Evolutionary conservation across 2,888 invertebrate genomes (phyloP), one percentile per base, ranked within the genome.

Genomic region (Zaprionus obscuricornis): DNA sequence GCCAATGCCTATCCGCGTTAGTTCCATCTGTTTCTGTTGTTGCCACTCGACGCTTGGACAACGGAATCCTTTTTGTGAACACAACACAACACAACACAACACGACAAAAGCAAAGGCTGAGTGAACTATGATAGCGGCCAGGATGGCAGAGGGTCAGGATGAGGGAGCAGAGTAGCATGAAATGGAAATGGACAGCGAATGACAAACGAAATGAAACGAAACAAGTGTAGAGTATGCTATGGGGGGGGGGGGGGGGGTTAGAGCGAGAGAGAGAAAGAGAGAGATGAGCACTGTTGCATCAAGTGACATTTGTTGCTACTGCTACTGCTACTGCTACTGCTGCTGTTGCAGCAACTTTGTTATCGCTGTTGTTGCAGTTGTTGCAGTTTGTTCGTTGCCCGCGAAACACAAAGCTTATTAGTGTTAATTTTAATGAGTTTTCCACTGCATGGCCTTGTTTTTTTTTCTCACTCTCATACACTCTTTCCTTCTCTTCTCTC

Each of bases 361-460:
- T 73, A 58, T 66, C 63, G 62, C 47, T 74, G 64, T 63, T 67
- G 63, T 67, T 73, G 67, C 54, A 58, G 31, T 73, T 66, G 62
- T 73, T 63, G 57, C 43, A 45, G 11, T 45, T 39, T 31, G 20
- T 45, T 46, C 22, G 46, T 26, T 17, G 71, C 57, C 59, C 64
- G 67, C 63, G 60, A 18, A 55, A 72, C 66, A 40, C 22, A 71
- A 75, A 75, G 73, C 75, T 75, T 73, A 73, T 73, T 75, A 73
- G 73, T 73, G 73, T 73, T 75, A 73, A 73, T 73, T 73, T 73
- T 75, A 73, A 75, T 73, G 73, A 73, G 75, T 73, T 73, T 75
- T 73, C 14, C 40, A 66, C 71, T 71, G 73, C 73, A 54, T 75
- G 75, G 50, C 66, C 72, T 57, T 69, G 66, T 71, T 70, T 65